phyloP scores from a whole-genome alignment of 1,140 invertebrate species.

The Drusus annulatus region DNA sequence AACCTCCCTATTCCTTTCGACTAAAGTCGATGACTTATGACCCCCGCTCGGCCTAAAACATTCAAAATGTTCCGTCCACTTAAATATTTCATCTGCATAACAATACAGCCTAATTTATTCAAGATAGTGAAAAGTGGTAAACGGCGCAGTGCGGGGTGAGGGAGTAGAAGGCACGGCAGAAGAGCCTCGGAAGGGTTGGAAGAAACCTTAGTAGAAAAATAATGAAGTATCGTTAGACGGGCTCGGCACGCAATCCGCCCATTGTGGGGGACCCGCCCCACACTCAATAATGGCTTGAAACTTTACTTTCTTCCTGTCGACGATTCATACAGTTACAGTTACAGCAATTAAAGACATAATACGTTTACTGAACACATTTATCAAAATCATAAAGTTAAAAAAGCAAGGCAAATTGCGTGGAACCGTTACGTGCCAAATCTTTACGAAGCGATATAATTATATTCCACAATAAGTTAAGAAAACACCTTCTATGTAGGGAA shows the following conservation, averaged over 20 bases:
- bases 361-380: neutral
- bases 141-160: neutral
- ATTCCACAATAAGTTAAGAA: neutral
- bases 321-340: neutral
- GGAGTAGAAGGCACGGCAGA: conserved; percentile 8
- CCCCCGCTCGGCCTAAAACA: neutral
- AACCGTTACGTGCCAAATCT: neutral
- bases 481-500: no score
- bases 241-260: conserved; percentile 47
- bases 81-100: conserved; percentile 37
- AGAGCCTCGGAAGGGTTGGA: conserved; percentile 33
- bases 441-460: neutral
- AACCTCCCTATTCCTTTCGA: no score
- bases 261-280: neutral
- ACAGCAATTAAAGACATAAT: conserved; percentile 1
- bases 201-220: conserved; percentile 25
- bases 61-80: conserved; percentile 11
- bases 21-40: neutral
- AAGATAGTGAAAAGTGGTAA: conserved; percentile 25
- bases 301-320: conserved; percentile 10
- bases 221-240: conserved; percentile 37
- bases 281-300: conserved; percentile 18
- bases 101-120: conserved; percentile 32
- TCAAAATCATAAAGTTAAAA: neutral
- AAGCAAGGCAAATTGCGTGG: neutral